Evolutionary conservation across 2,888 invertebrate species (phyloP).

Genomic region (Nineta flava): DNA sequence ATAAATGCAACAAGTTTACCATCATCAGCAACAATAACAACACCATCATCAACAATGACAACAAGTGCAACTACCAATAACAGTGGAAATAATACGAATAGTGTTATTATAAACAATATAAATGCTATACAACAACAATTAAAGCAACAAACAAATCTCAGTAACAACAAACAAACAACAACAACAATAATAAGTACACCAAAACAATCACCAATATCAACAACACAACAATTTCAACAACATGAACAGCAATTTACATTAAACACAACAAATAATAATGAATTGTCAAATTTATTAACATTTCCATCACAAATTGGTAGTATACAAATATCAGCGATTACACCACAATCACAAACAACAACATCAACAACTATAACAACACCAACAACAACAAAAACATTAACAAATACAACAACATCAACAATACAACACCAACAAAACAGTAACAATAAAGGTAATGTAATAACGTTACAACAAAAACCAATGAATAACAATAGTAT

Average conservation of each 20-base stretch:
- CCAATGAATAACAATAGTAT: conserved; percentile 4
- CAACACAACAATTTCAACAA: conserved; percentile 13
- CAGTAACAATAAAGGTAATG: background rate
- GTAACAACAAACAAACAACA: conserved; percentile 8
- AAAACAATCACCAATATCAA: conserved; percentile 3
- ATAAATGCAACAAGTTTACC: conserved; percentile 15
- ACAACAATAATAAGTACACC: background rate
- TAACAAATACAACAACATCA: conserved; percentile 9
- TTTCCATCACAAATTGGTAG: conserved; percentile 22
- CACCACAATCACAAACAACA: conserved; percentile 13
- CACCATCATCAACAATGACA: background rate
- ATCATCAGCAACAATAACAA: conserved; percentile 9
- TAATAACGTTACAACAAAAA: background rate
- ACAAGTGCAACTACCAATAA: background rate
- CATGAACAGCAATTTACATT: conserved; percentile 10
- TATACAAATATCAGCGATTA: conserved; percentile 25
- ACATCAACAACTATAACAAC: background rate
- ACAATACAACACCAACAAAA: background rate
- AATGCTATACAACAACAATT: conserved; percentile 9
- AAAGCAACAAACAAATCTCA: conserved; percentile 14
- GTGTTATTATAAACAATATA: conserved; percentile 15
- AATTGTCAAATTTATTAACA: conserved; percentile 8
- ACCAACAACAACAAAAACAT: background rate
- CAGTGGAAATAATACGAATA: background rate
- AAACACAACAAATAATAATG: background rate